Evolutionary conservation across 2,113 vertebrate species (phyloP), one percentile per base, ranked within the genome.

Genomic region (cat (Felis catus)): DNA sequence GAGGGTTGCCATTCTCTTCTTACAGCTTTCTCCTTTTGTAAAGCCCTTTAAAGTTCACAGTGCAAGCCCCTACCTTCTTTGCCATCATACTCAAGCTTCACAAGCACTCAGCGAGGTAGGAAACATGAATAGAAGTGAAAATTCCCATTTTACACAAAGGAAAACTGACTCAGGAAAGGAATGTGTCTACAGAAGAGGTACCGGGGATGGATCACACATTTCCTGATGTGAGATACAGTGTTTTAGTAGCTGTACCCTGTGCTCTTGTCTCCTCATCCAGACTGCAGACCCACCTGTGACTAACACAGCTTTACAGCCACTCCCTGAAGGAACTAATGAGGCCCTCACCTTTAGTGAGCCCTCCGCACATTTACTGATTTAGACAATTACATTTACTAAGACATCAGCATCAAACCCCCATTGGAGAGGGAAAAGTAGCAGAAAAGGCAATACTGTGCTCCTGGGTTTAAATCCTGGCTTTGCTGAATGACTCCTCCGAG

Each of bases 381-480:
- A 89, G 36, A 93, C 27, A 33, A 33, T n/a, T 65, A 19, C 25
- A 78, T 65, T 74, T 27, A 71, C n/a, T 36, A 23, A 68, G 61
- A 84, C 11, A 45, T 19, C 25, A 65, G 61, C 15, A 53, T 29
- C 65, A 84, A 92, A 63, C 36, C 3, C 51, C 55, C 16, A 29
- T 27, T 2, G 53, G 8, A 15, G 36, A 90, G 45, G 23, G 11
- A 55, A 74, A 89, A 29, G 36, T 2, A 74, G 19, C n/a, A 58
- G 41, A 65, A 86, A 55, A 63, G 27, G 33, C 18, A 68, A 33
- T 10, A 36, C 10, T 74, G 36, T 33, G 13, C 70, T 87, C 58
- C 36, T 66, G 48, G 23, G 21, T 76, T 82, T 80, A n/a, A 83
- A 89, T 87, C 27, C 45, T 89, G 45, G 27, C 48, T 89, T 91